These are phyloP conservation scores for Ennomos quercinarius DNA, from an alignment of 2,888 invertebrate genomes.

Conservation along the genomic window DNA sequence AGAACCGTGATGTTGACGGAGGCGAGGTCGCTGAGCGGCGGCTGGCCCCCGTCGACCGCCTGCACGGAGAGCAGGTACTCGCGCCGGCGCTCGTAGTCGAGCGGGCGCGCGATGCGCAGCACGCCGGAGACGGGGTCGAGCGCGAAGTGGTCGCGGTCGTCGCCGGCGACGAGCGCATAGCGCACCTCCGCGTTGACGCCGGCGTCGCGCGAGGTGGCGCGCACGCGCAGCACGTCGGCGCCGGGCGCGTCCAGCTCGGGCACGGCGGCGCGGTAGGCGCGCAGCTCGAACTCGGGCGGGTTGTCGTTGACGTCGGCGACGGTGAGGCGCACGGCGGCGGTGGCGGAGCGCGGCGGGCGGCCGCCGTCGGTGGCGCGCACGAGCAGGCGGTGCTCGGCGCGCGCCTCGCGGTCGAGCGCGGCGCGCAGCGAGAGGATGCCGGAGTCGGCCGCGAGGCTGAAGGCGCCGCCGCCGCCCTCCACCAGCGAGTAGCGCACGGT, in stretches of 20 bases:
- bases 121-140: constrained; percentile 91
- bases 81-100: constrained; percentile 95
- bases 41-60: constrained; percentile 95
- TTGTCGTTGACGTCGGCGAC: constrained; percentile 98
- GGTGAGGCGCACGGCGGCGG: constrained; percentile 90
- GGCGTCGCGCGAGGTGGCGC: constrained; percentile 96
- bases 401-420: constrained; percentile 94
- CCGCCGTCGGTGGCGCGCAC: constrained; percentile 95
- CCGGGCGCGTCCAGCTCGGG: constrained; percentile 92
- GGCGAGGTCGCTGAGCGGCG: constrained; percentile 95
- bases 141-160: constrained; percentile 94
- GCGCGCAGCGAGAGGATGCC: constrained; percentile 94
- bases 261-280: constrained; percentile 91
- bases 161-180: constrained; percentile 94
- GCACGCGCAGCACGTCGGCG: constrained; percentile 92
- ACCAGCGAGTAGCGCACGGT: constrained; percentile 92
- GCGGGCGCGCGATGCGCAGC: constrained; percentile 90
- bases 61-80: constrained; percentile 95
- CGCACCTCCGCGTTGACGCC: constrained; percentile 97
- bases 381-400: constrained; percentile 93
- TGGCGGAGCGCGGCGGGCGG: constrained; percentile 88
- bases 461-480: constrained; percentile 84
- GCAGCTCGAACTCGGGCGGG: constrained; percentile 96
- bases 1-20: constrained; percentile 93
- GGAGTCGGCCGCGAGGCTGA: constrained; percentile 92